These are phyloP conservation scores for Arvicola amphibius DNA, from an alignment of 2,797 vertebrate genomes.

Conservation along the genomic window DNA sequence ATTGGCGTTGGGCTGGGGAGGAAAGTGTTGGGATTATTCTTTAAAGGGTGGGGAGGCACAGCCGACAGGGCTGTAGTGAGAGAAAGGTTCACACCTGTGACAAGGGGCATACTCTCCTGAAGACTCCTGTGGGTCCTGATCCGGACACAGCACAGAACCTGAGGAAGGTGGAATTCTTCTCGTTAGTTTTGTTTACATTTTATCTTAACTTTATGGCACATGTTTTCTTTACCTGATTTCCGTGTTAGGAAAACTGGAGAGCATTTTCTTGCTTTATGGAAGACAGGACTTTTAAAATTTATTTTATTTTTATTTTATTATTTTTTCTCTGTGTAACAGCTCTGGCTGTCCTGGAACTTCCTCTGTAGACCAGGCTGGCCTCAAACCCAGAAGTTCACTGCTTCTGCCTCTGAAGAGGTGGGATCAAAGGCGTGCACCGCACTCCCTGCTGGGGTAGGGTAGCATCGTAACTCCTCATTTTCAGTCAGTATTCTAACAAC, in stretches of 20 bases:
- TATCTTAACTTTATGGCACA: slow-evolving; percentile 6
- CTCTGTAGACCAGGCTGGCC: background rate
- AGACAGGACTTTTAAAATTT: background rate
- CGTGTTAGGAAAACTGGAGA: slow-evolving; percentile 20
- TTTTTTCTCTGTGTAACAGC: background rate
- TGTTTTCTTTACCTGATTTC: slow-evolving; percentile 41
- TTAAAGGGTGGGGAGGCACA: background rate
- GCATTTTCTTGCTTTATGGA: slow-evolving; percentile 32
- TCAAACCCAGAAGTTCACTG: background rate
- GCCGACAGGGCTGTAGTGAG: background rate
- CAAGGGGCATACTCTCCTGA: background rate
- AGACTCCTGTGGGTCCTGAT: background rate
- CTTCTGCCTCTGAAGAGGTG: background rate
- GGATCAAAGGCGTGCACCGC: background rate
- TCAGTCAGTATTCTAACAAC: background rate
- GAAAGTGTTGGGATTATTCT: background rate
- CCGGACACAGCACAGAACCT: background rate
- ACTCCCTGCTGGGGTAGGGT: background rate
- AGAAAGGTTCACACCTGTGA: background rate
- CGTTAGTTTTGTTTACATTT: slow-evolving; percentile 26
- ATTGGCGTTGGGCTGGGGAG: background rate
- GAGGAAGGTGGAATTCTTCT: background rate
- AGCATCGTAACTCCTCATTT: background rate
- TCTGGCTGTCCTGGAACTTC: background rate
- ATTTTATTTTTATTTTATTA: background rate